phyloP scores from a whole-genome alignment of 1,140 invertebrate species.

The Dolichoris vasculosae region DNA sequence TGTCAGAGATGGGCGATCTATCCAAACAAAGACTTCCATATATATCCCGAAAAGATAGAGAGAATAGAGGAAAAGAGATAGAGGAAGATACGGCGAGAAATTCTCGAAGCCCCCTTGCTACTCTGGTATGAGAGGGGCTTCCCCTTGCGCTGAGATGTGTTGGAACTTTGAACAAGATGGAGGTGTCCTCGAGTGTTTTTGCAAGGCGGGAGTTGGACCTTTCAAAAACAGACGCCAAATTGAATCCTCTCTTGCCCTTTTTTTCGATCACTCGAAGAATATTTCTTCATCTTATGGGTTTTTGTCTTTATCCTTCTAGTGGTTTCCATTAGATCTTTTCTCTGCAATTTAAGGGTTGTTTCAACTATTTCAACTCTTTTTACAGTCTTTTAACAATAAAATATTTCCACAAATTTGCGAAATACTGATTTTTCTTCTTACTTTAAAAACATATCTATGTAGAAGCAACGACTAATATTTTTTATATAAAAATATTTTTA shows the following conservation, averaged over 20 bases:
- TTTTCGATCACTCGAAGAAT: slow-evolving; percentile 50
- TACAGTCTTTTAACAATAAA: background rate
- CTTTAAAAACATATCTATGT: slow-evolving; percentile 24
- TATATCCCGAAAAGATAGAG: background rate
- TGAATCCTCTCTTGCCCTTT: slow-evolving; percentile 69
- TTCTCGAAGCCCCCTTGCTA: slow-evolving; percentile 4
- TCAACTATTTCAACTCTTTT: slow-evolving; percentile 15
- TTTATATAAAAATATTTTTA: too few relatives aligned
- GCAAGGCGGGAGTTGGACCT: slow-evolving; percentile 74
- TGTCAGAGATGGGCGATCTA: slow-evolving; percentile 48
- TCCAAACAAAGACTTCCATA: slow-evolving; percentile 46
- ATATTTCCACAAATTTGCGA: slow-evolving; percentile 24
- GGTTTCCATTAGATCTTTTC: slow-evolving; percentile 9
- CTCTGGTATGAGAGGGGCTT: slow-evolving; percentile 11
- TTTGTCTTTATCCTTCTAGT: slow-evolving; percentile 50
- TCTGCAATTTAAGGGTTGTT: slow-evolving; percentile 33
- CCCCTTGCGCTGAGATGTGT: background rate
- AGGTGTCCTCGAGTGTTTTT: slow-evolving; percentile 75
- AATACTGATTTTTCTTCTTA: background rate
- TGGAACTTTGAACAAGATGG: slow-evolving; percentile 63
- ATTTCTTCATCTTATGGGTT: slow-evolving; percentile 56
- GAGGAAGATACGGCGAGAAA: background rate
- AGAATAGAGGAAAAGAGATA: background rate
- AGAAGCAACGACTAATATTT: too few relatives aligned
- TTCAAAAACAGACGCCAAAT: slow-evolving; percentile 75